Conservation (phyloP, 2,888 invertebrate species). For the Monochamus alternatus region DNA sequence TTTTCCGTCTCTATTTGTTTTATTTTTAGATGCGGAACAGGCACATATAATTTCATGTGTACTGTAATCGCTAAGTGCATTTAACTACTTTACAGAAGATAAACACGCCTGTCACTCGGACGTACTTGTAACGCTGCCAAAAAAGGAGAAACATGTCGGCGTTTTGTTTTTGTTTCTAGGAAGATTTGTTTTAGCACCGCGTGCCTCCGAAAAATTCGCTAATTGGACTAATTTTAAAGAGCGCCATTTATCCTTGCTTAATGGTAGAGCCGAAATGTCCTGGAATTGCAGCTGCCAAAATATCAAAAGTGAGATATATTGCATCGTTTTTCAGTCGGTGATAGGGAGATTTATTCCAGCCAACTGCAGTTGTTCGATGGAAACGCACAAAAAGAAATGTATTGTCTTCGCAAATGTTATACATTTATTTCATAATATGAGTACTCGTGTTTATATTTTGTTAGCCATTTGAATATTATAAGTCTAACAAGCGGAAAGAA, state of each 20-base stretch:
- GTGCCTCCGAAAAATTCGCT: background rate
- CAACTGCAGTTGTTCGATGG: background rate
- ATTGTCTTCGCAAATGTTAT: too few relatives aligned
- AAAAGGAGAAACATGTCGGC: constrained; percentile 8
- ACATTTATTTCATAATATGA: too few relatives aligned
- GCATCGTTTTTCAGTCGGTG: too few relatives aligned
- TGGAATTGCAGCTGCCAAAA: constrained; percentile 12
- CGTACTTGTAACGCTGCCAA: constrained; percentile 20
- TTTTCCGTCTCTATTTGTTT: constrained; percentile 11
- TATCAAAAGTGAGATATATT: background rate
- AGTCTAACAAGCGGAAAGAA: too few relatives aligned
- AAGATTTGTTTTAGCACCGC: background rate
- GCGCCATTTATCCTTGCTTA: background rate
- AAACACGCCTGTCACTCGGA: constrained; percentile 13
- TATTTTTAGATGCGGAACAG: constrained; percentile 27
- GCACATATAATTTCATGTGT: constrained; percentile 16
- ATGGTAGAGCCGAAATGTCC: background rate
- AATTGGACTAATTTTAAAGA: constrained; percentile 9
- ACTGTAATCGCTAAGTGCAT: constrained; percentile 28
- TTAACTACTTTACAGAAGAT: constrained; percentile 27
- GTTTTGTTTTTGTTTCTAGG: constrained; percentile 19
- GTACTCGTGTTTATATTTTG: too few relatives aligned
- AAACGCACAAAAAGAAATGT: background rate
- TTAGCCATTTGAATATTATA: too few relatives aligned
- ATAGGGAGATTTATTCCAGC: too few relatives aligned